Evolutionary conservation across 2,113 vertebrate species (phyloP).

Genomic region (Centropus unirufus): DNA sequence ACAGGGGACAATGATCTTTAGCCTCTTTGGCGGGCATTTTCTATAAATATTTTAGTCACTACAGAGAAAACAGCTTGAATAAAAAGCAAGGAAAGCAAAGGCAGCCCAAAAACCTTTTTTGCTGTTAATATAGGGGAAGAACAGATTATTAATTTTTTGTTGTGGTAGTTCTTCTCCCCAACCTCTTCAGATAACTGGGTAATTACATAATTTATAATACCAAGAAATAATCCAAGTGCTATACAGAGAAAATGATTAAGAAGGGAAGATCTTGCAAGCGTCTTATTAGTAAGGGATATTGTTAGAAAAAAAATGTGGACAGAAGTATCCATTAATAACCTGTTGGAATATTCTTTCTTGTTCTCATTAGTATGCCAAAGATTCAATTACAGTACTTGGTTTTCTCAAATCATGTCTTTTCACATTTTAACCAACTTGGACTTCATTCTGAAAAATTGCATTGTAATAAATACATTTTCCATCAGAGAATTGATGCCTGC

Average conservation of each 20-base stretch:
- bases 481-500: not conserved
- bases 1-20: not conserved
- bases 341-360: not conserved
- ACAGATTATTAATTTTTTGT: not conserved
- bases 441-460: not conserved
- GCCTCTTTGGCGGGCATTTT: not conserved
- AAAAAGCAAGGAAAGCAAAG: not conserved
- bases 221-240: not conserved
- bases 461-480: not conserved
- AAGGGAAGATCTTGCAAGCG: not conserved
- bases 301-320: not conserved
- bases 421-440: not conserved
- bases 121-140: not conserved
- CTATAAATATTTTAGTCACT: conserved; percentile 34
- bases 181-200: not conserved
- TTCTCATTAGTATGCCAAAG: not conserved
- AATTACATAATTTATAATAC: not conserved
- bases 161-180: not conserved
- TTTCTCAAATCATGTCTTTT: not conserved
- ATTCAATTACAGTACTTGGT: not conserved
- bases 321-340: not conserved
- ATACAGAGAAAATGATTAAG: not conserved
- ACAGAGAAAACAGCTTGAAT: not conserved
- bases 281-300: not conserved
- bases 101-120: not conserved